Evolutionary conservation across 2,888 invertebrate species (phyloP).

Genomic region (Pollenia griseotomentosa): DNA sequence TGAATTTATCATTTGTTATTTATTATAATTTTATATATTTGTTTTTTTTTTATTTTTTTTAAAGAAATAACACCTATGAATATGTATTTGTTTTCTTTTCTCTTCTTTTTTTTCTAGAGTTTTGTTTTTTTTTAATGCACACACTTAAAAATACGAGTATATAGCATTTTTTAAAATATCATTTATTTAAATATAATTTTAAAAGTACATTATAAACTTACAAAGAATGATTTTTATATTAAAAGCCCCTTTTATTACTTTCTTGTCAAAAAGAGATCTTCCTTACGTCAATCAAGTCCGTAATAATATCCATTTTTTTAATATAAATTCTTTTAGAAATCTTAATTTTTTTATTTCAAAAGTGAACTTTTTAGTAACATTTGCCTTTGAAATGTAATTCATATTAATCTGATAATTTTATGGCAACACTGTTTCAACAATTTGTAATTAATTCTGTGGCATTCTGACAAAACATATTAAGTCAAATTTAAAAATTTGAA

Average conservation of each 20-base stretch:
- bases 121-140: slow-evolving; percentile 76
- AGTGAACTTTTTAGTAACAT: slow-evolving; percentile 2
- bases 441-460: slow-evolving; percentile 14
- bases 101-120: slow-evolving; percentile 35
- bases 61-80: slow-evolving; percentile 81
- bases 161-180: slow-evolving; percentile 74
- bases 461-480: no score
- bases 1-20: slow-evolving; percentile 32
- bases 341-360: slow-evolving; percentile 12
- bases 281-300: slow-evolving; percentile 38
- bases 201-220: slow-evolving; percentile 62
- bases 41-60: slow-evolving; percentile 74
- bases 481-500: no score
- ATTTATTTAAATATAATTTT: slow-evolving; percentile 30
- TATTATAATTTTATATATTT: slow-evolving; percentile 48
- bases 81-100: slow-evolving; percentile 66
- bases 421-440: slow-evolving; percentile 34
- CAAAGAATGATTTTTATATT: slow-evolving; percentile 37
- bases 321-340: slow-evolving; percentile 2
- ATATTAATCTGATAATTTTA: slow-evolving; percentile 15
- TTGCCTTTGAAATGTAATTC: background rate
- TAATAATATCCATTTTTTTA: slow-evolving; percentile 38
- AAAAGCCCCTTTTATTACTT: slow-evolving; percentile 57
- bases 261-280: slow-evolving; percentile 45
- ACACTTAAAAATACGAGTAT: slow-evolving; percentile 79